Evolutionary conservation across 2,888 invertebrate genomes (phyloP).

Genomic region (Homarus gammarus): DNA sequence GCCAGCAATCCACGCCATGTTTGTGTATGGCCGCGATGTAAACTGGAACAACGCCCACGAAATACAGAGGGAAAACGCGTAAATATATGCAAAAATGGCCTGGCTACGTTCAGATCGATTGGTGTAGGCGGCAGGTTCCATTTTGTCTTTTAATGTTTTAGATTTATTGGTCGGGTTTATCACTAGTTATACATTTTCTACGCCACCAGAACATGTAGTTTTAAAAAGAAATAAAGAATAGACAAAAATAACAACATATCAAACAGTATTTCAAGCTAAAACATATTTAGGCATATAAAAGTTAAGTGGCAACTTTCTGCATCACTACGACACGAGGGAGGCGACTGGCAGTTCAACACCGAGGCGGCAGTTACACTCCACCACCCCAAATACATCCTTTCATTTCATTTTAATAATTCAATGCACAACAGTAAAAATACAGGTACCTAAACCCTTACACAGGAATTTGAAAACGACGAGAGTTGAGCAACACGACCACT

Average conservation of each 20-base stretch:
- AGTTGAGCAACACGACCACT: no score
- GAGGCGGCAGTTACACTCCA: not conserved
- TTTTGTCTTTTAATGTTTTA: constrained; percentile 1
- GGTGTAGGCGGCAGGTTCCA: constrained; percentile 23
- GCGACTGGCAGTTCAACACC: constrained; percentile 10
- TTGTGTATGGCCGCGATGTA: constrained; percentile 5
- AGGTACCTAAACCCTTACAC: no score
- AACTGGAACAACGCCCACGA: constrained; percentile 15
- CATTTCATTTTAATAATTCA: no score
- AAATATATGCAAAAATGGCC: constrained; percentile 55
- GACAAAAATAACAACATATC: not conserved
- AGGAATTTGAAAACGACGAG: no score
- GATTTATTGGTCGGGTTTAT: not conserved
- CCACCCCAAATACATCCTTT: no score
- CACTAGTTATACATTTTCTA: no score
- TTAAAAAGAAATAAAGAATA: not conserved
- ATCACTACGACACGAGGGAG: not conserved
- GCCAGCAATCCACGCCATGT: no score
- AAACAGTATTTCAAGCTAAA: not conserved
- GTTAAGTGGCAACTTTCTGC: constrained; percentile 8
- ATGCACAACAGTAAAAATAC: no score
- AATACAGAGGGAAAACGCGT: constrained; percentile 31
- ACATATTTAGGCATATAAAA: not conserved
- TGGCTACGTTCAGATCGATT: constrained; percentile 53
- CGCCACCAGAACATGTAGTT: no score